phyloP scores from a whole-genome alignment of 2,113 vertebrate species.

The Nettapus auritus region DNA sequence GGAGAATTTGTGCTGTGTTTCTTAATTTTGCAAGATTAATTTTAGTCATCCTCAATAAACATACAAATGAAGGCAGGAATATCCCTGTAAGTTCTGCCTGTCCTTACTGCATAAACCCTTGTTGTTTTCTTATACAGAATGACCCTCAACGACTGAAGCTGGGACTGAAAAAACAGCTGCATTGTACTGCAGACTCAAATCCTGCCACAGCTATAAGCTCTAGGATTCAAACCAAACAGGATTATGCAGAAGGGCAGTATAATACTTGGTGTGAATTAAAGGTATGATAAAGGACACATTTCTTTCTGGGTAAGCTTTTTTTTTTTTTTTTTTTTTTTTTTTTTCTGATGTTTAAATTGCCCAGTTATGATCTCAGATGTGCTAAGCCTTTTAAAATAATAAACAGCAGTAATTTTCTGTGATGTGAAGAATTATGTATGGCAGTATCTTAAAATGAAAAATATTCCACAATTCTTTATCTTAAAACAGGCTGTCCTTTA shows the following conservation, averaged over 20 bases:
- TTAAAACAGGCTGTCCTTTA: not conserved
- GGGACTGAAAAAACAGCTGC: conserved; percentile 74
- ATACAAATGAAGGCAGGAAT: not conserved
- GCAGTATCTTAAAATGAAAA: conserved; percentile 12
- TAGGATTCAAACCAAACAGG: conserved; percentile 44
- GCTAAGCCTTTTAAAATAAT: not conserved
- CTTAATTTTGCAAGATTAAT: conserved; percentile 9
- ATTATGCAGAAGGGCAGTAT: conserved; percentile 27
- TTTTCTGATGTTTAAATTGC: not conserved
- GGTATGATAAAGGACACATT: conserved; percentile 2
- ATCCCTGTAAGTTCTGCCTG: not conserved
- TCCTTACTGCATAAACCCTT: conserved; percentile 31
- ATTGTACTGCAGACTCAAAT: conserved; percentile 77
- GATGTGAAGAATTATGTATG: not conserved
- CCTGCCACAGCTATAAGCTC: conserved; percentile 53
- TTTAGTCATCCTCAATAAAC: not conserved
- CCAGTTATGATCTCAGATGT: conserved; percentile 7
- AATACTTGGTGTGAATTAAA: conserved; percentile 8
- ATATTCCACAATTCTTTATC: not conserved
- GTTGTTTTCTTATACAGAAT: conserved; percentile 26
- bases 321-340: not conserved
- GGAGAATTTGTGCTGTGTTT: not conserved
- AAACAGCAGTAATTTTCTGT: not conserved
- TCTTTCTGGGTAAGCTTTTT: conserved; percentile 37
- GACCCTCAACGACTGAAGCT: conserved; percentile 58